Base-by-base conservation (phyloP, 2,888 invertebrate species). In the Torymus aiolomorphi region DNA sequence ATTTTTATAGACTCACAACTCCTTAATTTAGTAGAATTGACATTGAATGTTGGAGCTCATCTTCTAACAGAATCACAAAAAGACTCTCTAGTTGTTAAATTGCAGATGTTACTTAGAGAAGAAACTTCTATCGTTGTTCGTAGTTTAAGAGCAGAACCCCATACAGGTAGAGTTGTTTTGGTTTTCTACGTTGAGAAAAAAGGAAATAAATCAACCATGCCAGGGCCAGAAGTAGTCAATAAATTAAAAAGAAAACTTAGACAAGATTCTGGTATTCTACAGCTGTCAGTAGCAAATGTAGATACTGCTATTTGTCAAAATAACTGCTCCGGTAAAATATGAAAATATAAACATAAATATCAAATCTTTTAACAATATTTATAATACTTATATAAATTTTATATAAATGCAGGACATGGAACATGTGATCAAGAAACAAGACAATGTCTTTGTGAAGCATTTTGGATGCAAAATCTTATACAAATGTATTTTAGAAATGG, bases 391-490 rank as follows among this genome's bases (percentile, higher is more conserved):
- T 73, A 77, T 20, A 18, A 2, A 59, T 61, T 59, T 54, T 66
- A 49, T 3, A 14, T 62, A 14, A 31, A 65, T 16, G 10, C 18
- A 91, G 92, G 92, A 10, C 98, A 98, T 91, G 98, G 98, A 73
- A 93, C 93, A 54, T 98, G 98, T 91, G 95, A 97, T 89, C 95
- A 95, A 87, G 94, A 95, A 84, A 94, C 96, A 8, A 93, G 97
- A 85, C 93, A 94, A 76, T 98, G 98, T 88, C 93, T 96, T 86
- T 98, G 98, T 91, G 97, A 98, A 91, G 96, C 97, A 20, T 98
- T 98, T 92, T 98, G 98, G 98, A 98, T 98, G 97, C 95, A 97
- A 91, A 96, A 96, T 89, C 92, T 95, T 54, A 91, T 95, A 82
- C 92, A 93, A 69, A 92, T 93, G 79, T 92, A 93, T 88, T 92